These are phyloP conservation scores for Sphaerophoria rueppellii DNA, from an alignment of 2,888 invertebrate genomes.

Conservation along the genomic window DNA sequence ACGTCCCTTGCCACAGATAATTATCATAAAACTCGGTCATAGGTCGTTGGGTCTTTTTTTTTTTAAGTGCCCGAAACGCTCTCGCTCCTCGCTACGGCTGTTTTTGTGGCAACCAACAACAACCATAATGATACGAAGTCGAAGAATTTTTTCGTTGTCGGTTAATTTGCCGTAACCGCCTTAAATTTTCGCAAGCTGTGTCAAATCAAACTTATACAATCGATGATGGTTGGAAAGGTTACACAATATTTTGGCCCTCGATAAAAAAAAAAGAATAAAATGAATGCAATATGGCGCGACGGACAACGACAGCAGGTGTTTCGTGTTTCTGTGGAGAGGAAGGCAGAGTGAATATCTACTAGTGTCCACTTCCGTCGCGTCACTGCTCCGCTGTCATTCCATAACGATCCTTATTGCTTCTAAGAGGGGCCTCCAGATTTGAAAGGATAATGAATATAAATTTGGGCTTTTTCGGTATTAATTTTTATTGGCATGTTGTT, in stretches of 20 bases:
- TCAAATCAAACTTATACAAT: constrained; percentile 69
- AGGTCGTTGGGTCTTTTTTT: constrained; percentile 66
- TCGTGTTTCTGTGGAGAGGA: not conserved
- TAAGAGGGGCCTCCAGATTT: constrained; percentile 25
- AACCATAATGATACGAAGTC: too few relatives aligned
- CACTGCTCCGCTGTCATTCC: not conserved
- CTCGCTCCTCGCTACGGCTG: not conserved
- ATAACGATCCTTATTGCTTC: not conserved
- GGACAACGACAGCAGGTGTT: constrained; percentile 57
- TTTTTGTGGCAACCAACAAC: not conserved
- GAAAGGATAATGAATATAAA: constrained; percentile 72
- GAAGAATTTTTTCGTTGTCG: constrained; percentile 37
- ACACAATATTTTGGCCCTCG: constrained; percentile 14
- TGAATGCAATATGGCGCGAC: not conserved
- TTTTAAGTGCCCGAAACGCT: constrained; percentile 23
- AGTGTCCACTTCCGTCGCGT: not conserved
- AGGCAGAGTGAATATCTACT: not conserved
- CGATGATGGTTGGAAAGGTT: constrained; percentile 39
- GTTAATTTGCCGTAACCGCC: constrained; percentile 70
- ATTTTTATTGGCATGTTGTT: constrained; percentile 66
- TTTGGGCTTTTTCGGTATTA: constrained; percentile 61
- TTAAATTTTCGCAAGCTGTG: constrained; percentile 68
- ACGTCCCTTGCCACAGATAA: constrained; percentile 69
- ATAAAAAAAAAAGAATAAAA: not conserved
- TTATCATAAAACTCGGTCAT: constrained; percentile 74